Evolutionary conservation across 2,888 invertebrate species (phyloP).

Genomic region (Zygogramma bicolorata): DNA sequence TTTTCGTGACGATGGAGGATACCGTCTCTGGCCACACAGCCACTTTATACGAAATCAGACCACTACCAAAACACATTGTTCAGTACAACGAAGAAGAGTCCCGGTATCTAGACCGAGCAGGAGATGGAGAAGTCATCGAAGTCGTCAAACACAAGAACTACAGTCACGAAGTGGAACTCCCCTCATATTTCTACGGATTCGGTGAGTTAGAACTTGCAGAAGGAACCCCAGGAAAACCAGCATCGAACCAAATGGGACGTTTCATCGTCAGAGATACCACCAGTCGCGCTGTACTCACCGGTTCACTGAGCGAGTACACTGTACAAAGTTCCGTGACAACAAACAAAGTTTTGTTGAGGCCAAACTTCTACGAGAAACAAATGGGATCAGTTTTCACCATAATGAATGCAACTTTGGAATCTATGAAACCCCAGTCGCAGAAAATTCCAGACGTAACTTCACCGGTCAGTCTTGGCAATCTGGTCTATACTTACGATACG

Average conservation of each 20-base stretch:
- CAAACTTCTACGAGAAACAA: slow-evolving; percentile 71
- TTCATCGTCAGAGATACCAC: slow-evolving; percentile 70
- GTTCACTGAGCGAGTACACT: slow-evolving; percentile 70
- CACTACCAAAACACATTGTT: slow-evolving; percentile 71
- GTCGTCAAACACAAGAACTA: slow-evolving; percentile 78
- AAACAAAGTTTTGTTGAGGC: slow-evolving; percentile 73
- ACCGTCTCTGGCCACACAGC: slow-evolving; percentile 79
- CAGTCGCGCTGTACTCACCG: slow-evolving; percentile 71
- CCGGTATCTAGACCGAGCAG: slow-evolving; percentile 66
- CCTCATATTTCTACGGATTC: slow-evolving; percentile 76
- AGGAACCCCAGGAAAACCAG: slow-evolving; percentile 52
- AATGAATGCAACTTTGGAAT: slow-evolving; percentile 69
- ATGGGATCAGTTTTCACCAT: slow-evolving; percentile 70
- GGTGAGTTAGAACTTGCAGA: slow-evolving; percentile 61
- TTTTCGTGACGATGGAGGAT: slow-evolving; percentile 78
- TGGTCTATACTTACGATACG: slow-evolving; percentile 70
- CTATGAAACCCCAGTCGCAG: slow-evolving; percentile 62
- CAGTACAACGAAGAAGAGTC: slow-evolving; percentile 58
- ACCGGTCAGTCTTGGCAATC: slow-evolving; percentile 67
- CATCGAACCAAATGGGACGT: slow-evolving; percentile 60
- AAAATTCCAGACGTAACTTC: slow-evolving; percentile 64
- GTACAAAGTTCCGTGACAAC: slow-evolving; percentile 76
- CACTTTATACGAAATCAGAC: slow-evolving; percentile 75
- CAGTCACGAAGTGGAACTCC: slow-evolving; percentile 72
- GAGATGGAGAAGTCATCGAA: slow-evolving; percentile 68